These are phyloP conservation scores for Parnassius mnemosyne DNA, from an alignment of 2,888 invertebrate species.

Conservation along the genomic window DNA sequence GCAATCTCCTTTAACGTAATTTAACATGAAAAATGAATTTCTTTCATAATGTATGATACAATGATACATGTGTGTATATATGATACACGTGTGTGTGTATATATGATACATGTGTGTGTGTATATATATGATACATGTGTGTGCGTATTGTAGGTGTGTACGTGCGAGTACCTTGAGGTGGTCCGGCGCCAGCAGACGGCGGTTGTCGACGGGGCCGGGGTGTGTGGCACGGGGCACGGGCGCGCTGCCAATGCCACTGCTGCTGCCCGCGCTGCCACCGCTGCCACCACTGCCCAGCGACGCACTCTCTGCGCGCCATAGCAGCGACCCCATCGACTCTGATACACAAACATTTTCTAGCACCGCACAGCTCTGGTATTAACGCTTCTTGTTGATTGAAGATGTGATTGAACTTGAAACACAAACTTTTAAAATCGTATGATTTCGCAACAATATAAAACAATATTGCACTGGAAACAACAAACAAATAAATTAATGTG, in stretches of 20 bases:
- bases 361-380: not conserved
- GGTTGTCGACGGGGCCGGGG: constrained; percentile 90
- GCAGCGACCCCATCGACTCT: constrained; percentile 84
- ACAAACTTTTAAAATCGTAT: too few species aligned
- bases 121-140: not conserved
- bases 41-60: too few species aligned
- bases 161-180: constrained; percentile 78
- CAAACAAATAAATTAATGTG: too few species aligned
- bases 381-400: too few species aligned
- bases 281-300: constrained; percentile 82
- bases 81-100: not conserved
- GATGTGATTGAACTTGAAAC: too few species aligned
- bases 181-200: constrained; percentile 83
- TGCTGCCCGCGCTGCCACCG: constrained; percentile 83
- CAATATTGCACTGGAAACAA: too few species aligned
- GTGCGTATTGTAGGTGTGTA: constrained; percentile 72
- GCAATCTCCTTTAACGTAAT: too few species aligned
- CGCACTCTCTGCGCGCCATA: constrained; percentile 75
- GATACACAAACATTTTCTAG: constrained; percentile 7
- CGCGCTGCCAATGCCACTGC: constrained; percentile 82
- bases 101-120: not conserved
- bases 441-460: too few species aligned
- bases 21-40: too few species aligned
- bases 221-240: constrained; percentile 40
- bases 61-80: too few species aligned